These are phyloP conservation scores for Echinops telfairi DNA, from an alignment of 2,113 vertebrate genomes.

Conservation along the genomic window DNA sequence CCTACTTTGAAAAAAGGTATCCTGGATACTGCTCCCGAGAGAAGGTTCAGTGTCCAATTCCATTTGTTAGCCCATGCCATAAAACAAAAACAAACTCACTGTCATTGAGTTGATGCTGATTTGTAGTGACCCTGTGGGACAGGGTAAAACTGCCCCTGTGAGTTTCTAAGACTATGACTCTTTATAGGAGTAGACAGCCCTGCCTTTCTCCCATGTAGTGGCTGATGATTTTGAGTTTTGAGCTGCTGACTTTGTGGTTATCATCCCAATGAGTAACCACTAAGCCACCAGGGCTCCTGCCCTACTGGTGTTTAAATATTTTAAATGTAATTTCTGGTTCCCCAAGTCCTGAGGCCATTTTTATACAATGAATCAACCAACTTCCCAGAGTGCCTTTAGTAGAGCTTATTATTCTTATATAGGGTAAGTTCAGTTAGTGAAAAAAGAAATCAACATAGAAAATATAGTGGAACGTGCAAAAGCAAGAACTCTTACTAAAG, in stretches of 20 bases:
- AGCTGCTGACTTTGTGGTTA: too few species aligned
- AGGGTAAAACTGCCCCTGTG: too few species aligned
- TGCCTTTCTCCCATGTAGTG: too few species aligned
- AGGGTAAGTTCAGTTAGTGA: conserved; percentile 35
- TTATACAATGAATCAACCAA: conserved; percentile 11
- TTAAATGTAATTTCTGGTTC: background rate
- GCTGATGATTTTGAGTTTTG: too few species aligned
- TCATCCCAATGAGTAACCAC: too few species aligned
- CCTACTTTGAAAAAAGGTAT: background rate
- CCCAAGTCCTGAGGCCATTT: background rate
- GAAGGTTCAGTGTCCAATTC: conserved; percentile 11
- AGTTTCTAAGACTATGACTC: too few species aligned
- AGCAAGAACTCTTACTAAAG: background rate
- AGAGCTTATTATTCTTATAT: conserved; percentile 47
- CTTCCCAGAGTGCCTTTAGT: background rate
- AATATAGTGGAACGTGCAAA: background rate
- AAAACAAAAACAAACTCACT: too few species aligned
- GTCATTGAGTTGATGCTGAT: too few species aligned
- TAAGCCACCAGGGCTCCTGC: too few species aligned
- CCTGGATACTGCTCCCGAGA: background rate
- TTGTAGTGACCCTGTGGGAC: too few species aligned
- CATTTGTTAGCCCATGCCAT: conserved; percentile 2
- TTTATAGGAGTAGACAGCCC: too few species aligned
- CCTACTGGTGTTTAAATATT: conserved; percentile 56
- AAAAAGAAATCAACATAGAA: conserved; percentile 60